Percentiles rank a stretch among this genome's conserved stretches.
Evolutionary conservation across 2,113 vertebrate species (phyloP).

Genomic region (Tragelaphus buxtoni): DNA sequence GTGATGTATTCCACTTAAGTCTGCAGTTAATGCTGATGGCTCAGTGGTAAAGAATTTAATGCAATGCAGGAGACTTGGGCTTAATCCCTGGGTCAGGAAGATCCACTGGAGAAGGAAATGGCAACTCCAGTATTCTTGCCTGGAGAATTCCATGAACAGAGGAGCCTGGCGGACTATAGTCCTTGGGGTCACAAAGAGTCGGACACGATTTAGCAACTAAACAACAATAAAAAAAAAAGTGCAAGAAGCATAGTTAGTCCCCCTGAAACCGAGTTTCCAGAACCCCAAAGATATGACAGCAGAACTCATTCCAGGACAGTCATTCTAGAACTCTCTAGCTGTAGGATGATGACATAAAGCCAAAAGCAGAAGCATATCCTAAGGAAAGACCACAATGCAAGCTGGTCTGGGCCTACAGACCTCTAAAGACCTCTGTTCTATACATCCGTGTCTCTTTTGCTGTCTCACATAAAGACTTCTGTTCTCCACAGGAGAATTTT

Average conservation of each 20-base stretch:
- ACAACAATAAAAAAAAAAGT: background rate
- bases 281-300: background rate
- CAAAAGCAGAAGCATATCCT: background rate
- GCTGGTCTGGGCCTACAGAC: rapidly evolving
- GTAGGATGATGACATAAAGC: background rate
- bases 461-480: background rate
- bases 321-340: background rate
- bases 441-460: too few species aligned
- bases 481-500: background rate
- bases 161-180: background rate
- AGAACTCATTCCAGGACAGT: background rate
- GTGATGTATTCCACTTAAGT: background rate
- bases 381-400: background rate
- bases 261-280: background rate
- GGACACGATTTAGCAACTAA: background rate
- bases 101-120: background rate
- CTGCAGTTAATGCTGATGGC: background rate
- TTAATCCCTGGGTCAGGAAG: background rate
- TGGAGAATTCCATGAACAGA: background rate
- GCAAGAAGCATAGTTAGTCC: background rate
- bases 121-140: background rate
- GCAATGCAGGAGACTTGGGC: background rate
- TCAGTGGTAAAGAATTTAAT: background rate
- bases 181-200: background rate
- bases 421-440: background rate